Evolutionary conservation across 2,888 invertebrate genomes (phyloP).

Genomic region (Idaea dimidiata): DNA sequence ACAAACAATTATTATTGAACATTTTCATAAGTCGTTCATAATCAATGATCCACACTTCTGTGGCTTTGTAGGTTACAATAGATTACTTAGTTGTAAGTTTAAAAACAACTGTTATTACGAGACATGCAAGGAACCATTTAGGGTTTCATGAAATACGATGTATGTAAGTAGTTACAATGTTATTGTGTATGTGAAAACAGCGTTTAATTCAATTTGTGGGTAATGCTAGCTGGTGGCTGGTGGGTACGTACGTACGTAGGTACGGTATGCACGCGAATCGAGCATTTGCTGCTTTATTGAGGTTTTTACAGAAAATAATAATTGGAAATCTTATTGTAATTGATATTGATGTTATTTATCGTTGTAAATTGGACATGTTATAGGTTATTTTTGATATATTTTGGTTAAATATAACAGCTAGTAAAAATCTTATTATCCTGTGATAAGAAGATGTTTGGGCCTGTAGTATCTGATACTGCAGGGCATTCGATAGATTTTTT

Average conservation of each 20-base stretch:
- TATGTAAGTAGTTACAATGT: neutral
- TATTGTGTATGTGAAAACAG: slow-evolving; percentile 2
- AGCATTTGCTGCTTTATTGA: slow-evolving; percentile 12
- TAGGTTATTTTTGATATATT: too few species aligned
- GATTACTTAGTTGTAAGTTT: neutral
- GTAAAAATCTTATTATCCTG: too few species aligned
- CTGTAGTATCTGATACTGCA: too few species aligned
- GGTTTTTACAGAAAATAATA: neutral
- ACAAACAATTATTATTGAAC: neutral
- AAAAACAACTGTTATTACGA: neutral
- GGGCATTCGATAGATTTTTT: too few species aligned
- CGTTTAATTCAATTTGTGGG: slow-evolving; percentile 7
- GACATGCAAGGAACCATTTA: slow-evolving; percentile 8
- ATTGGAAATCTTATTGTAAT: slow-evolving; percentile 4
- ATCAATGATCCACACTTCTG: neutral
- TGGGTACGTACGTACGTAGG: too few species aligned
- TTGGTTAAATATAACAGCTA: too few species aligned
- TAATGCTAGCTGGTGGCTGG: neutral
- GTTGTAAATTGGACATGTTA: neutral
- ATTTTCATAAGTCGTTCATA: too few species aligned
- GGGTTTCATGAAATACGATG: slow-evolving; percentile 2
- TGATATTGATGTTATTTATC: slow-evolving; percentile 1
- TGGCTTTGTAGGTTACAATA: neutral
- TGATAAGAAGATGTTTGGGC: too few species aligned
- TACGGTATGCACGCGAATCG: slow-evolving; percentile 14